Conservation (phyloP, 1,140 invertebrate species). For the Dufourea novaeangliae region DNA sequence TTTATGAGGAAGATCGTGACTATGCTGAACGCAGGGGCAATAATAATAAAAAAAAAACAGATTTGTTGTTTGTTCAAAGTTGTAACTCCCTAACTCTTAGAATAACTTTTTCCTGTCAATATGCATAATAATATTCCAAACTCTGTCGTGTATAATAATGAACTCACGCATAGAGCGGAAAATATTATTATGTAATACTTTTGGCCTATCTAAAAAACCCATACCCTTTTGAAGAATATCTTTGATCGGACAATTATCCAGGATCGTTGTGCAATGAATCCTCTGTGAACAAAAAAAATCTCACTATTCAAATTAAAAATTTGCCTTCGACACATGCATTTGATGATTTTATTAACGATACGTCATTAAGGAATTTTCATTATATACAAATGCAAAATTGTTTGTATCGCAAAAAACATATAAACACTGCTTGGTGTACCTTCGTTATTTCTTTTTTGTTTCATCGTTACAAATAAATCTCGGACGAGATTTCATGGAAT, state of each 20-base stretch:
- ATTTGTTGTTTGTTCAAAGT: conserved; percentile 29
- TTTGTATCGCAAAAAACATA: conserved; percentile 52
- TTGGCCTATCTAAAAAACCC: neutral
- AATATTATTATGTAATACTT: conserved; percentile 37
- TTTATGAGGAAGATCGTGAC: conserved; percentile 64
- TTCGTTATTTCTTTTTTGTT: conserved; percentile 27
- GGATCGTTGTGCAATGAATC: conserved; percentile 38
- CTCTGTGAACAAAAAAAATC: conserved; percentile 52
- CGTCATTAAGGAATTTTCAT: conserved; percentile 27
- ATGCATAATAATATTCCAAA: conserved; percentile 39
- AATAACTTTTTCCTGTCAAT: conserved; percentile 10
- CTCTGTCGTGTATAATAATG: conserved; percentile 13
- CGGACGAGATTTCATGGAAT: conserved; percentile 38
- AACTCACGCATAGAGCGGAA: conserved; percentile 10
- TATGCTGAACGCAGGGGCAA: conserved; percentile 56
- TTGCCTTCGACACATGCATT: conserved; percentile 43
- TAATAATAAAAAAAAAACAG: too few species aligned
- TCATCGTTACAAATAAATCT: conserved; percentile 37
- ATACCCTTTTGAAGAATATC: conserved; percentile 18
- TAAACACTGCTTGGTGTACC: conserved; percentile 37
- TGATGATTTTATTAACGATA: conserved; percentile 41
- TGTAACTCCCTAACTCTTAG: conserved; percentile 10
- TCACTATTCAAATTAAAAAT: conserved; percentile 45
- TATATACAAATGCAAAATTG: conserved; percentile 62
- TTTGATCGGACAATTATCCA: conserved; percentile 12